These are phyloP conservation scores for Sorex araneus DNA, from an alignment of 2,113 vertebrate genomes.

Conservation along the genomic window DNA sequence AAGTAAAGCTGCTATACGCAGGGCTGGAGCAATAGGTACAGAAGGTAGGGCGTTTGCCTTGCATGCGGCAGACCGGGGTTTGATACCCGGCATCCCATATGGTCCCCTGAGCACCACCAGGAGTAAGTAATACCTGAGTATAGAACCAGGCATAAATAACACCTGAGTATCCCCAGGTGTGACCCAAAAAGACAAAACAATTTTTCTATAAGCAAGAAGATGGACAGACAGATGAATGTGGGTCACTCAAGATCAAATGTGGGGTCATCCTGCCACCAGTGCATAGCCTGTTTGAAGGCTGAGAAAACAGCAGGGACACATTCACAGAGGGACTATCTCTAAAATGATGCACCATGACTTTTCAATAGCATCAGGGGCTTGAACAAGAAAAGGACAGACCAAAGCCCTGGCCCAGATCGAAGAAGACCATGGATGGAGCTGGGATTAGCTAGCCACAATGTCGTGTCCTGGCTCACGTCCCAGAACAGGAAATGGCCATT, in stretches of 20 bases:
- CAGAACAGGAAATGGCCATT: background rate
- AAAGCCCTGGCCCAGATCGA: background rate
- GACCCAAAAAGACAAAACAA: too few relatives aligned
- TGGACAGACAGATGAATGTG: too few relatives aligned
- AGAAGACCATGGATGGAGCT: background rate
- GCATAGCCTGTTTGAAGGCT: background rate
- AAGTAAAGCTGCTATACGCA: background rate
- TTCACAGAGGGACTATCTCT: background rate
- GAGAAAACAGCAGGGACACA: background rate
- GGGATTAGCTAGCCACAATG: background rate
- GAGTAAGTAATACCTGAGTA: too few relatives aligned
- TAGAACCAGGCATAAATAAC: too few relatives aligned
- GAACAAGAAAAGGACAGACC: background rate
- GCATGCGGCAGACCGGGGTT: too few relatives aligned
- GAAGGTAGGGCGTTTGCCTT: too few relatives aligned
- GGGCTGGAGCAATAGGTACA: background rate
- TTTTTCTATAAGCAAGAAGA: too few relatives aligned
- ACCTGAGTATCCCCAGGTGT: too few relatives aligned
- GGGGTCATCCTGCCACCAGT: background rate
- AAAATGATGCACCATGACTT: background rate
- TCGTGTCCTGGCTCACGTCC: background rate
- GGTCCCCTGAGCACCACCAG: too few relatives aligned
- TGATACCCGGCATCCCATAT: too few relatives aligned
- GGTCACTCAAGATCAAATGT: background rate
- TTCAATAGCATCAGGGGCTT: background rate